Evolutionary conservation across 1,140 invertebrate species (phyloP), one percentile per base, ranked within the genome.

Genomic region (Drosophila kohkoa): DNA sequence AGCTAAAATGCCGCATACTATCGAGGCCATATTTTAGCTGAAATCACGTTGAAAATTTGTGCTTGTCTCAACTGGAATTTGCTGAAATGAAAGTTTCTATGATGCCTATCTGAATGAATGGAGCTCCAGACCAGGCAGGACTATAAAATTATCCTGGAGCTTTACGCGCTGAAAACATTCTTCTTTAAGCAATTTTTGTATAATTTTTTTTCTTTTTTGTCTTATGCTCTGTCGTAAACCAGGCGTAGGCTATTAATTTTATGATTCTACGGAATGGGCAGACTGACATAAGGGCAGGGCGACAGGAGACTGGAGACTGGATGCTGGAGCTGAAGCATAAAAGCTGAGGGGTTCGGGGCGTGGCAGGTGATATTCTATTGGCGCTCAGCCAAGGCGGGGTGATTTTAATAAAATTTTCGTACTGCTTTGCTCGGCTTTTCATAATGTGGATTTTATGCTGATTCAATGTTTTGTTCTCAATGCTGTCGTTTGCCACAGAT

Each of bases 381-480:
- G 75, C 75, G 57, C 63, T 15, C 2, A 30, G 69, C 57, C 43
- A 63, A 52, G 35, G 38, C 30, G 11, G 72, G 13, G 11, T 64
- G 41, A 72, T 71, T 62, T 76, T 76, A 76, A 72, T 72, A 72
- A 71, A 72, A 66, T 59, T 65, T 16, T 55, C 45, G 38, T 58
- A 71, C 60, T 55, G 57, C 52, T 54, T 63, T 57, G 35, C 52
- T 51, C 54, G 35, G 67, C 60, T 75, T 54, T 77, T 66, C 63
- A 67, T 77, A 74, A 77, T 77, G 70, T 77, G 43, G 43, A 77
- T 68, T 77, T 77, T 77, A 77, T 77, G 75, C 75, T 77, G 75
- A 77, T 77, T 77, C 63, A 74, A 77, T 74, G 75, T 59, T 55
- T 60, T 32, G 25, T 43, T 32, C 63, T 51, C 62, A 48, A 59